Conservation (phyloP, 2,888 invertebrate species). For the Diarsia brunnea region DNA sequence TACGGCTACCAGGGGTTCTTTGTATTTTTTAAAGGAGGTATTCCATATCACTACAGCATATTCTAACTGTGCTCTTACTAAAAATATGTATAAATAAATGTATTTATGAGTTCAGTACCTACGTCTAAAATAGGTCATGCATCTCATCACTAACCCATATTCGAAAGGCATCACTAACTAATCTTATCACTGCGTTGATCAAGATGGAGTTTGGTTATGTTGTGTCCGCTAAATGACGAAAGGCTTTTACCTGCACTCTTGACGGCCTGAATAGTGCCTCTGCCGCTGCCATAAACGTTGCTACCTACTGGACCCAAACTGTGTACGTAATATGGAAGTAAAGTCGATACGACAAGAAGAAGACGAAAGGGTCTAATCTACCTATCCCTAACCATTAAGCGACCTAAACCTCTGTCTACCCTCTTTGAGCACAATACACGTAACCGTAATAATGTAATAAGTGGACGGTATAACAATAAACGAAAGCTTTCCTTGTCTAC, state of each 20-base stretch:
- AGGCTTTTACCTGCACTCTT: background rate
- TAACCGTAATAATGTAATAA: constrained; percentile 45
- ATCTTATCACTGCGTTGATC: constrained; percentile 4
- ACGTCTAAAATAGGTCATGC: background rate
- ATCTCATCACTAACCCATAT: background rate
- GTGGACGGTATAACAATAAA: constrained; percentile 31
- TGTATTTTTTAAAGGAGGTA: background rate
- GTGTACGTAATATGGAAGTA: too few species aligned
- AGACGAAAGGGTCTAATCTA: constrained; percentile 29
- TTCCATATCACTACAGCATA: background rate
- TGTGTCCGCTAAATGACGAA: background rate
- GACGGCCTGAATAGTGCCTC: too few species aligned
- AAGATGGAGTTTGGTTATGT: background rate
- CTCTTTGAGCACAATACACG: constrained; percentile 18
- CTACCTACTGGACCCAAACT: too few species aligned
- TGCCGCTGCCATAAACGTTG: too few species aligned
- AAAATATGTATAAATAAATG: background rate
- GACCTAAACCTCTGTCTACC: constrained; percentile 29
- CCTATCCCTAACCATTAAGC: constrained; percentile 16
- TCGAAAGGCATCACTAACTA: background rate
- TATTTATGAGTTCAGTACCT: background rate
- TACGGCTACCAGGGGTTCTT: background rate
- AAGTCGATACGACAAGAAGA: background rate
- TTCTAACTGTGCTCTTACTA: background rate
- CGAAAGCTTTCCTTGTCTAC: constrained; percentile 51